A percentile compares a stretch with the other conserved stretches of the same genome.
phyloP scores from a whole-genome alignment of 2,888 invertebrate species.

The Scaptomyza flava region DNA sequence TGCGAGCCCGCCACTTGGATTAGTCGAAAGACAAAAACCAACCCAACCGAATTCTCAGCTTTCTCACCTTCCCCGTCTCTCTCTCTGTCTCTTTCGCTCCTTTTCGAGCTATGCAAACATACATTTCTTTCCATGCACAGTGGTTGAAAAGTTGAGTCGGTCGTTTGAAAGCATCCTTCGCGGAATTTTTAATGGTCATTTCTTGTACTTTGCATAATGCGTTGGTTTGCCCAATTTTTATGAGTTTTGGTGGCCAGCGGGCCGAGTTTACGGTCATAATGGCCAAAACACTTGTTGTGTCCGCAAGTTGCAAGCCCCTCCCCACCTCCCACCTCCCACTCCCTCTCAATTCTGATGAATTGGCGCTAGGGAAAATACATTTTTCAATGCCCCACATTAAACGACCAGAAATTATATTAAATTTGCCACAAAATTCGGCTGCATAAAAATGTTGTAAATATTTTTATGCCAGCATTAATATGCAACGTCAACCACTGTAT shows the following conservation, averaged over 20 bases:
- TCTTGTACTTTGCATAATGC: conserved; percentile 72
- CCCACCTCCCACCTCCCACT: no score
- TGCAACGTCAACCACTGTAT: conserved; percentile 76
- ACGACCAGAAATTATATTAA: conserved; percentile 79
- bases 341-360: conserved; percentile 52
- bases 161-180: neutral
- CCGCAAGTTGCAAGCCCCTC: conserved; percentile 33
- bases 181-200: conserved; percentile 46
- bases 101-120: conserved; percentile 43
- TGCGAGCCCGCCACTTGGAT: conserved; percentile 73
- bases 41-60: conserved; percentile 39
- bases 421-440: conserved; percentile 63
- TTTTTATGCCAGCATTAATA: conserved; percentile 80
- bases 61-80: conserved; percentile 10
- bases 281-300: conserved; percentile 71
- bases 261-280: conserved; percentile 55
- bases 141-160: conserved; percentile 36
- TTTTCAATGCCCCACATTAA: conserved; percentile 76
- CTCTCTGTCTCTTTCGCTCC: neutral
- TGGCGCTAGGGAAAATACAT: conserved; percentile 33
- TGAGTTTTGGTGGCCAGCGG: conserved; percentile 42
- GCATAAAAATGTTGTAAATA: conserved; percentile 80
- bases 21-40: conserved; percentile 74
- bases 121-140: conserved; percentile 47
- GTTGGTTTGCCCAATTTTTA: conserved; percentile 67